Percentiles rank a stretch among this genome's conserved stretches.
Evolutionary conservation across 92 coral and sea anemone species (phyloP).

Genomic region (Porites rus): DNA sequence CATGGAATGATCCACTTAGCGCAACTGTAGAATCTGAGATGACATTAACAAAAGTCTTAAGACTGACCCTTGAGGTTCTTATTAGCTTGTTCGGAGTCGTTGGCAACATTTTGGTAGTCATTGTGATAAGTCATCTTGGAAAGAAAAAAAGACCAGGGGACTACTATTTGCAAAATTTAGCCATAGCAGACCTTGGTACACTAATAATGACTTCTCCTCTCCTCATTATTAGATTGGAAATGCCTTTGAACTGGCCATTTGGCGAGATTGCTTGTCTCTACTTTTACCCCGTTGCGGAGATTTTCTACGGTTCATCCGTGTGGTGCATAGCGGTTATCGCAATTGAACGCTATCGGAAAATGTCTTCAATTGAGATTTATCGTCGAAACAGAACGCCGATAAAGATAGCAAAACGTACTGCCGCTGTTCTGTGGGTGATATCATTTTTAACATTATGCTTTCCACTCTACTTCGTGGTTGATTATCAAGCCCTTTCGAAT

Average conservation of each 20-base stretch:
- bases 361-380: not conserved
- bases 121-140: not conserved
- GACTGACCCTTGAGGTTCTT: not conserved
- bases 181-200: slow-evolving; percentile 59
- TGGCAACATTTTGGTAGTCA: not conserved
- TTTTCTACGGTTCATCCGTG: slow-evolving; percentile 51
- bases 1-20: not conserved
- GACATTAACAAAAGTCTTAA: not conserved
- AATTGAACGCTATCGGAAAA: slow-evolving; percentile 48
- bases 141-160: slow-evolving; percentile 28
- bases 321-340: slow-evolving; percentile 64
- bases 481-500: not conserved
- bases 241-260: slow-evolving; percentile 9
- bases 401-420: not conserved
- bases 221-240: not conserved
- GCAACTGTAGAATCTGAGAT: not conserved
- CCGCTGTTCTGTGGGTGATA: not conserved
- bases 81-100: not conserved
- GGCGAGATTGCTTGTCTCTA: slow-evolving; percentile 53
- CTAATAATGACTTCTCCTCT: slow-evolving; percentile 44
- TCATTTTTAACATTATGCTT: not conserved
- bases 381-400: not conserved
- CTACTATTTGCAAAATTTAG: slow-evolving; percentile 51
- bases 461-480: not conserved
- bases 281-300: slow-evolving; percentile 38